Base-by-base conservation (phyloP, 2,797 vertebrate species). In the Nyctibius grandis region DNA sequence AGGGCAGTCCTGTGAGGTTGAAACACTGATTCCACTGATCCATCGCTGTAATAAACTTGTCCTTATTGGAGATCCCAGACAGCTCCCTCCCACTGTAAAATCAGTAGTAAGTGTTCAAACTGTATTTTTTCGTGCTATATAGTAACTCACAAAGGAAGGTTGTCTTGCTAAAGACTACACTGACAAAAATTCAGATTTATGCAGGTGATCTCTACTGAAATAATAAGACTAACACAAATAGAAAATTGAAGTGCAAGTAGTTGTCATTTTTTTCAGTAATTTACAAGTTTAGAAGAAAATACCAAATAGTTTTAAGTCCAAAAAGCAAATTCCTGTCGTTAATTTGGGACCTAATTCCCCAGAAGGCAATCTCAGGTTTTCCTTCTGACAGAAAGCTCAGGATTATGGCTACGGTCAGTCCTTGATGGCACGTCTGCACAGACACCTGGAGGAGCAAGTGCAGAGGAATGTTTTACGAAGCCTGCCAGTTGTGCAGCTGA, bases 71-170 rank as follows among this genome's bases (percentile, higher is more conserved):
- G 99, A 99, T 82, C 98, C 98, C 17, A 98, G 97, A 33, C 99
- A 99, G 93, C 98, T 99, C 14, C 98, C 98, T 23, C 98, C 99
- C 36, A 99, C 98, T 1, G 98, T 99, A 26, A 98, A 98, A 69
- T 99, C 98, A 10, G 29, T 98, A 97, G 99, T 99, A 97, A 96
- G 98, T 96, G 20, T 29, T 65, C n/a, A 48, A 20, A 28, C 18
- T 94, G 3, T 51, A 11, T 19, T 68, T 38, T 78, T 79, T 22
- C 25, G 56, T 89, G 22, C 20, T 56, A 3, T 70, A 0, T 22
- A 28, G 12, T 82, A 69, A 77, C 28, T 81, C 22, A 12, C 12
- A 45, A 56, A 81, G 59, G 31, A 26, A 78, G 48, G 31, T 20
- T 89, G 26, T 56, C 33, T 65, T 87, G 47, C n/a, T 47, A n/a